Evolutionary conservation across 2,797 vertebrate species (phyloP).

Genomic region (Sparus aurata): DNA sequence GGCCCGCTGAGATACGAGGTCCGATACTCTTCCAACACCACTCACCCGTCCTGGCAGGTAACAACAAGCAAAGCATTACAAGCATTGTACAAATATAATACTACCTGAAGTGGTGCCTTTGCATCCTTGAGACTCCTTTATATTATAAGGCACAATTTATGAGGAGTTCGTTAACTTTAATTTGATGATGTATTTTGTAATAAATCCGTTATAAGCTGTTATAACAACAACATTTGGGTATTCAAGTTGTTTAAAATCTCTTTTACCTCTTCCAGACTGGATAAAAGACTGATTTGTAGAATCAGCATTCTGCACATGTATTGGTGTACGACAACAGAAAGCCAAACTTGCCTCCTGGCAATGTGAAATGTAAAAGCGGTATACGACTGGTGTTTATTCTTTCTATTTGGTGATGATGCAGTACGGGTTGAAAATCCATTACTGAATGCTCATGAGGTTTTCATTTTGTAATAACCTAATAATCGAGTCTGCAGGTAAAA

Average conservation of each 20-base stretch:
- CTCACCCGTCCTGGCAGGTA: slow-evolving; percentile 78
- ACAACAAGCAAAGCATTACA: neutral
- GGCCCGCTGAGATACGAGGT: slow-evolving; percentile 87
- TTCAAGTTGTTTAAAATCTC: neutral
- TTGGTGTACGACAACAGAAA: too few species aligned
- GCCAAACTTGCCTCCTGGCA: too few species aligned
- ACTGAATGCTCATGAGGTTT: neutral
- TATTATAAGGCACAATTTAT: neutral
- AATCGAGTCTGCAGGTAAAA: neutral
- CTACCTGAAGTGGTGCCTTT: neutral
- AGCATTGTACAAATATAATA: neutral
- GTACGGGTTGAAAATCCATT: neutral
- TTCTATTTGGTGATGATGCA: neutral
- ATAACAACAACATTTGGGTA: neutral
- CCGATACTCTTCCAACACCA: slow-evolving; percentile 81
- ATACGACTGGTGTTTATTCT: neutral
- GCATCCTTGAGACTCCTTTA: neutral
- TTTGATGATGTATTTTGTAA: neutral
- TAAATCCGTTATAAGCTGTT: neutral
- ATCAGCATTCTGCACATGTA: too few species aligned
- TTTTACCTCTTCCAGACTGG: too few species aligned
- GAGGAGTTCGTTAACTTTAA: neutral
- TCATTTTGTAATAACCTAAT: neutral
- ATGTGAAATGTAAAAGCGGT: too few species aligned
- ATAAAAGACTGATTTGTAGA: too few species aligned